A percentile compares a stretch with the other conserved stretches of the same genome.
phyloP scores from a whole-genome alignment of 1,140 invertebrate species.

The Hetaerina americana region DNA sequence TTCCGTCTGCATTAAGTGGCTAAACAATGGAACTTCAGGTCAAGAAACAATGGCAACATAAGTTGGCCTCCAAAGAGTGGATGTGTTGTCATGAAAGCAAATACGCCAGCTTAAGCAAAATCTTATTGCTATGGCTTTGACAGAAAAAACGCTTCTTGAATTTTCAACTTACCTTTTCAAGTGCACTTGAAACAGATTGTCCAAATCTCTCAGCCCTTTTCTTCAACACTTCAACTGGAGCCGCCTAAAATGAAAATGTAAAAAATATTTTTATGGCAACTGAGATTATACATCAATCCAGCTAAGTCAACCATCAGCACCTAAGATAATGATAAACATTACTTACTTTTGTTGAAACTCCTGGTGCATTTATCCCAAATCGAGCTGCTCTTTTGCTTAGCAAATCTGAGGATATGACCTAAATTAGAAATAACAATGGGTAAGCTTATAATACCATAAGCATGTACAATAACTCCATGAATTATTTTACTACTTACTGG shows the following conservation, averaged over 20 bases:
- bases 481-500: background rate
- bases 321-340: no score
- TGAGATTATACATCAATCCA: conserved; percentile 10
- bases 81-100: no score
- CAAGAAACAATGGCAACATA: no score
- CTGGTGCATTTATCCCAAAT: conserved; percentile 25
- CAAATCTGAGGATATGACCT: conserved; percentile 2
- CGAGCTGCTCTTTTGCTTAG: conserved; percentile 16
- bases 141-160: no score
- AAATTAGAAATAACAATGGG: background rate
- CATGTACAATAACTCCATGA: no score
- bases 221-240: conserved; percentile 49
- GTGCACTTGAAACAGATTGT: conserved; percentile 47
- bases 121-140: no score
- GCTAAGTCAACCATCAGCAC: no score
- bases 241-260: conserved; percentile 22
- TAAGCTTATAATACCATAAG: no score
- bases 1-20: no score
- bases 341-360: conserved; percentile 24
- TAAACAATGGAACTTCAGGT: no score
- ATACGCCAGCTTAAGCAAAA: no score
- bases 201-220: conserved; percentile 64
- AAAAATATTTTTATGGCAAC: background rate
- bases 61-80: no score
- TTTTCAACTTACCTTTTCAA: conserved; percentile 46